Evolutionary conservation across 1,140 invertebrate species (phyloP), one percentile per base, ranked within the genome.

Genomic region (Bradynema listronoti): DNA sequence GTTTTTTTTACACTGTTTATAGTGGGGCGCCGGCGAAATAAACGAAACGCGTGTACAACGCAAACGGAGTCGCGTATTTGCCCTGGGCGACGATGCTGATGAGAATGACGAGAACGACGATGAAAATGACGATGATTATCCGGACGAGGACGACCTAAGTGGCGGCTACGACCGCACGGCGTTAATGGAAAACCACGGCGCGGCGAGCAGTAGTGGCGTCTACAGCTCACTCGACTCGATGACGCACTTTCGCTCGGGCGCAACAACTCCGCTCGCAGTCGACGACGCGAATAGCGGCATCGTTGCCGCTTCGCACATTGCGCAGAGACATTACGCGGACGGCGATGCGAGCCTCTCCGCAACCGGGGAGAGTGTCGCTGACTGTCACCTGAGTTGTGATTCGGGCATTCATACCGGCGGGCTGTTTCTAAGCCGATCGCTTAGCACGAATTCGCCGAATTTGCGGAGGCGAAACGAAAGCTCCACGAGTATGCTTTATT

Each of bases 21-120:
- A 63, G 61, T 63, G 61, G 61, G 61, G 61, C 9, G 61, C 61
- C 19, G 61, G 62, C 22, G 61, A 63, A 43, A 66, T 63, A 19
- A 58, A 42, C 14, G 54, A 30, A 11, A 66, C 57, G 16, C 33
- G 52, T 27, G n/a, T 55, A 2, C n/a, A 30, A 7, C 61, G 57
- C 3, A 65, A 59, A n/a, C 27, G 61, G 24, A 59, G 57, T 34
- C 32, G 36, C 2, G 29, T 59, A 58, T 59, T 59, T n/a, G 29
- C 58, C 32, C 14, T 59, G n/a, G 57, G 57, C 4, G 52, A 46
- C 58, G 55, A 56, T n/a, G 11, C 24, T 11, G 25, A 34, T 4
- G 57, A 59, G n/a, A 9, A 61, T 25, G 53, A 63, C 27, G 58
- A 30, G 2, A 19, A 22, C 16, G 25, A 29, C 22, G n/a, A 30